Conservation (phyloP, 2,797 vertebrate genomes). For the Sebastes oblongus region DNA sequence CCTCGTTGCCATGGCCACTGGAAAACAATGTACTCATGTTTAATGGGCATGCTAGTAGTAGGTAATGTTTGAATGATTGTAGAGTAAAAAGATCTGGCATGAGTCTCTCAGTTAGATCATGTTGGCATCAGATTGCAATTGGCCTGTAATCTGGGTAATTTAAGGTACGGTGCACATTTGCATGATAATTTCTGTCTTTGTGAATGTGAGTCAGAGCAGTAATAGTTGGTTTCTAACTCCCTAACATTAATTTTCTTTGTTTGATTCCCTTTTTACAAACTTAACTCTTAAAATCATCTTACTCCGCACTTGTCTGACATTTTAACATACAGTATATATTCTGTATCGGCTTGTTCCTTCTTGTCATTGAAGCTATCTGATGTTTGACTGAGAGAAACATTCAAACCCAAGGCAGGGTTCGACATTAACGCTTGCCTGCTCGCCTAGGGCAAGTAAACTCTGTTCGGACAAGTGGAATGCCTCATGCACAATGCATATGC, state of each 20-base stretch:
- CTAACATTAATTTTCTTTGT: neutral
- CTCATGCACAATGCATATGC: too few relatives aligned
- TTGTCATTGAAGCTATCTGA: neutral
- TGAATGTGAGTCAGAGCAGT: neutral
- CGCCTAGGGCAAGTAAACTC: too few relatives aligned
- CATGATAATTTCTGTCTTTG: neutral
- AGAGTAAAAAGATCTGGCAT: neutral
- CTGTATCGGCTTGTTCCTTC: neutral
- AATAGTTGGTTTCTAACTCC: neutral
- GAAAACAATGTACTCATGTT: slow-evolving; percentile 77
- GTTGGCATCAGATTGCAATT: neutral
- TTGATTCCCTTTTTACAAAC: neutral
- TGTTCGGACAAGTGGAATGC: too few relatives aligned
- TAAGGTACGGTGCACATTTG: neutral
- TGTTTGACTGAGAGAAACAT: neutral
- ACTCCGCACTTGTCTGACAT: neutral
- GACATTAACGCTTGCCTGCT: too few relatives aligned
- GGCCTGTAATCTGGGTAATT: neutral
- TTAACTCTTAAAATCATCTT: neutral
- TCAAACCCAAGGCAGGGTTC: neutral
- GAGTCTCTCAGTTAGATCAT: neutral
- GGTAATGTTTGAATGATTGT: neutral
- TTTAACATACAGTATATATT: neutral
- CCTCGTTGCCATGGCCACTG: slow-evolving; percentile 87
- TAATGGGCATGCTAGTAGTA: neutral